Conservation (phyloP, 2,797 vertebrate genomes). For the Pangasius mekongensis region DNA sequence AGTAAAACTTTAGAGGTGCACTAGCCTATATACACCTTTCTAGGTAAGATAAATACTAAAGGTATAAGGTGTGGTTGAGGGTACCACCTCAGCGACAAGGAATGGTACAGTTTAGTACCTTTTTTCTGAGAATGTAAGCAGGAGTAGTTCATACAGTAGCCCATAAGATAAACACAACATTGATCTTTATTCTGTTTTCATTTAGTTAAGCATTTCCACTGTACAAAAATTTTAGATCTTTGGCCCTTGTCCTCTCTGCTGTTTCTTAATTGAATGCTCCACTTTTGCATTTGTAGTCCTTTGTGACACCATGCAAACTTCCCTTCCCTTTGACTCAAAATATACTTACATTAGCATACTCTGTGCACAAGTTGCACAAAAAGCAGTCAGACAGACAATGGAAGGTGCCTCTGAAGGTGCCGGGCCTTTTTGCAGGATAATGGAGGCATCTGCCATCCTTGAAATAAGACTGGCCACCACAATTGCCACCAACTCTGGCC, state of each 20-base stretch:
- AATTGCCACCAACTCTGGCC: neutral
- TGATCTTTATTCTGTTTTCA: neutral
- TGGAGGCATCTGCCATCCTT: neutral
- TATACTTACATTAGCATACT: neutral
- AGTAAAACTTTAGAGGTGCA: neutral
- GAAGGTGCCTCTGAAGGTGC: neutral
- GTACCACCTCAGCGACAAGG: neutral
- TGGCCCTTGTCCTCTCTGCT: neutral
- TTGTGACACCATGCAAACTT: neutral
- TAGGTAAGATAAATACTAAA: neutral
- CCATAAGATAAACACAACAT: neutral
- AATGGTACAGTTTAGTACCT: neutral
- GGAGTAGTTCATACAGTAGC: neutral
- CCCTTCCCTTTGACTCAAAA: neutral
- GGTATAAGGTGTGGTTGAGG: neutral
- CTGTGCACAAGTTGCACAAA: neutral
- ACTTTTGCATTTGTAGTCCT: neutral
- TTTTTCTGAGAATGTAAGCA: neutral
- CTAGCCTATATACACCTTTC: neutral
- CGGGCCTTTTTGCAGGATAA: neutral
- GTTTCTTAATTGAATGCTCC: neutral
- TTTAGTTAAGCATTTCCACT: neutral
- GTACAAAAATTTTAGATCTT: neutral
- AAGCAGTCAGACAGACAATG: neutral
- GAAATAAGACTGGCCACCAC: slow-evolving; percentile 11